Evolutionary conservation across 2,888 invertebrate species (phyloP).

Genomic region (Minunthozetes semirufus): DNA sequence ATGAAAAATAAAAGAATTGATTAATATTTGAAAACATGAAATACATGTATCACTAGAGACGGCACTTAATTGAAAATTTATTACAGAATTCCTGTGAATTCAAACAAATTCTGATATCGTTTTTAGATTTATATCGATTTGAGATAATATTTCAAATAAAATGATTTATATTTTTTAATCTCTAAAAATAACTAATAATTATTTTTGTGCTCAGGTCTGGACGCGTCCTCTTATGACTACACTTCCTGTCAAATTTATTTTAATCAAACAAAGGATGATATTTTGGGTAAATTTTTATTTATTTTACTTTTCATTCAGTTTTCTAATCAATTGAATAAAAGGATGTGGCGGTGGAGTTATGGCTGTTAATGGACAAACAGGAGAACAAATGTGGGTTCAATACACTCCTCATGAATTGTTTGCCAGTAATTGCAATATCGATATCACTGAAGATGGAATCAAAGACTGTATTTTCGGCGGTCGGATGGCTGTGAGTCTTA

Average conservation of each 20-base stretch:
- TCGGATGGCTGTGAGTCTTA: conserved; percentile 59
- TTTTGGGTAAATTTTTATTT: neutral
- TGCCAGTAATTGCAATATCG: conserved; percentile 63
- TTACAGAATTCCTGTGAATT: no score
- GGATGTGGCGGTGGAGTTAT: conserved; percentile 66
- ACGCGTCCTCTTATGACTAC: conserved; percentile 55
- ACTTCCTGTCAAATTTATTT: conserved; percentile 60
- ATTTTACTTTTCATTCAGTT: neutral
- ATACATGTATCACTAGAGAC: no score
- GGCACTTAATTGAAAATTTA: no score
- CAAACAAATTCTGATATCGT: no score
- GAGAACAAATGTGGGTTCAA: conserved; percentile 64
- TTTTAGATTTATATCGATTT: no score
- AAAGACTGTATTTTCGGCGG: conserved; percentile 68
- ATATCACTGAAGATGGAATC: conserved; percentile 62
- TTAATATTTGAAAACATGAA: no score
- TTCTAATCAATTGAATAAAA: conserved; percentile 1
- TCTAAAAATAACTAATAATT: no score
- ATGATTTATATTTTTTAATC: no score
- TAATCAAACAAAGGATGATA: conserved; percentile 35
- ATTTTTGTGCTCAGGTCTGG: conserved; percentile 43
- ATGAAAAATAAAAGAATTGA: no score
- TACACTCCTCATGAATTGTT: conserved; percentile 67
- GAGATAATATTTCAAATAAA: no score
- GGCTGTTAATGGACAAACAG: conserved; percentile 65